Evolutionary conservation across 2,797 vertebrate genomes (phyloP).

Genomic region (Cynodonichthys magdalenae): DNA sequence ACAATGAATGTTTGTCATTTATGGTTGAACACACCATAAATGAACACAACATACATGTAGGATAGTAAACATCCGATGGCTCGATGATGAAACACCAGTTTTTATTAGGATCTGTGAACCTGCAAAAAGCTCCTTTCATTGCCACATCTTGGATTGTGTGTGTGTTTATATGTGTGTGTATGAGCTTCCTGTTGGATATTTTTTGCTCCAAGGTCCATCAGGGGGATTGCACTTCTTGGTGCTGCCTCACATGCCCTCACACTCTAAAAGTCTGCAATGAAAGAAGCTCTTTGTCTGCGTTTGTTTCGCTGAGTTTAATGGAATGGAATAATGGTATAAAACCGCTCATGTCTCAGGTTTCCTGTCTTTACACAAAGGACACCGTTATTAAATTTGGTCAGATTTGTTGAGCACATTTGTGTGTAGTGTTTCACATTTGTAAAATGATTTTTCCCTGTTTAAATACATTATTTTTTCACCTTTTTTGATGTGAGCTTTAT

Average conservation of each 20-base stretch:
- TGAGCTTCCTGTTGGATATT: constrained; percentile 31
- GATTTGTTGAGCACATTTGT: constrained; percentile 25
- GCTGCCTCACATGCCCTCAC: constrained; percentile 38
- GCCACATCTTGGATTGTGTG: constrained; percentile 14
- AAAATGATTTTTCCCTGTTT: background rate
- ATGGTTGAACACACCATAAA: constrained; percentile 8
- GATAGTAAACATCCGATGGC: constrained; percentile 40
- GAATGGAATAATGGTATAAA: constrained; percentile 64
- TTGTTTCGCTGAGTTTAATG: constrained; percentile 64
- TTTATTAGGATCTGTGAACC: constrained; percentile 45
- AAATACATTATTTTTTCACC: background rate
- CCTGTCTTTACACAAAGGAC: constrained; percentile 12
- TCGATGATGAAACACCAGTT: constrained; percentile 36
- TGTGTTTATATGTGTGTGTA: constrained; percentile 27
- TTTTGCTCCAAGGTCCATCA: constrained; percentile 37
- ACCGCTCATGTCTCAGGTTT: constrained; percentile 32
- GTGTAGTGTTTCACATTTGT: background rate
- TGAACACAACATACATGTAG: constrained; percentile 29
- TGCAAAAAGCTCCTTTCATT: constrained; percentile 39
- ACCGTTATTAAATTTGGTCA: constrained; percentile 13
- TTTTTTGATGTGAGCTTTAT: background rate
- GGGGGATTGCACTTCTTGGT: constrained; percentile 57
- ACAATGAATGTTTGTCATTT: constrained; percentile 1
- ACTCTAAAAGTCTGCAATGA: constrained; percentile 50
- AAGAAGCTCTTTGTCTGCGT: constrained; percentile 49